These are phyloP conservation scores for Felis chaus DNA, from an alignment of 2,113 vertebrate species.

Conservation along the genomic window DNA sequence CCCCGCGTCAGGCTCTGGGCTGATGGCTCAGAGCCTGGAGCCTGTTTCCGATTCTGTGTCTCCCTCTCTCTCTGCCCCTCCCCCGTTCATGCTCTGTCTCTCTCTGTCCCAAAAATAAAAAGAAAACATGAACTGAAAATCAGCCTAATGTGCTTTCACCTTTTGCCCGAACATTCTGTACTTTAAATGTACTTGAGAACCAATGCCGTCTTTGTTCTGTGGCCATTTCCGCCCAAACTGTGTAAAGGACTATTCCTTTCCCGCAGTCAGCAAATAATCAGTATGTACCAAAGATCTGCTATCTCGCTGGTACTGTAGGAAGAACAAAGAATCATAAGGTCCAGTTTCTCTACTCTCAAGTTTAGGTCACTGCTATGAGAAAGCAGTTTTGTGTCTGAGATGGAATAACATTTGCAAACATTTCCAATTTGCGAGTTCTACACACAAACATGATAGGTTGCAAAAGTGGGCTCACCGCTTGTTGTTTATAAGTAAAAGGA, in stretches of 20 bases:
- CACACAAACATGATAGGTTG: not conserved
- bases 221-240: slow-evolving; percentile 45
- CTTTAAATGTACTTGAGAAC: not conserved
- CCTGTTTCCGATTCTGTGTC: too few relatives aligned
- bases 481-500: not conserved
- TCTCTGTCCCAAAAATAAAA: too few relatives aligned
- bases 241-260: not conserved
- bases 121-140: slow-evolving; percentile 3
- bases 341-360: not conserved
- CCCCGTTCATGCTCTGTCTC: too few relatives aligned
- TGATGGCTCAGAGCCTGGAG: too few relatives aligned
- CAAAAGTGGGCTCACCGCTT: not conserved
- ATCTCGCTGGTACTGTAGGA: not conserved
- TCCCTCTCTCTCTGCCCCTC: too few relatives aligned
- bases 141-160: not conserved
- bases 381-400: not conserved
- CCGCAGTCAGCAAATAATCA: slow-evolving; percentile 41
- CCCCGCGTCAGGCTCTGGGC: too few relatives aligned
- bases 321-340: slow-evolving; percentile 6
- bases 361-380: not conserved
- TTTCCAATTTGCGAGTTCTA: not conserved
- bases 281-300: slow-evolving; percentile 1
- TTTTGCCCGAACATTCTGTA: slow-evolving; percentile 34
- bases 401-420: not conserved
- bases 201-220: not conserved